Conservation (phyloP, 2,113 vertebrate genomes). For the Prolemur simus region DNA sequence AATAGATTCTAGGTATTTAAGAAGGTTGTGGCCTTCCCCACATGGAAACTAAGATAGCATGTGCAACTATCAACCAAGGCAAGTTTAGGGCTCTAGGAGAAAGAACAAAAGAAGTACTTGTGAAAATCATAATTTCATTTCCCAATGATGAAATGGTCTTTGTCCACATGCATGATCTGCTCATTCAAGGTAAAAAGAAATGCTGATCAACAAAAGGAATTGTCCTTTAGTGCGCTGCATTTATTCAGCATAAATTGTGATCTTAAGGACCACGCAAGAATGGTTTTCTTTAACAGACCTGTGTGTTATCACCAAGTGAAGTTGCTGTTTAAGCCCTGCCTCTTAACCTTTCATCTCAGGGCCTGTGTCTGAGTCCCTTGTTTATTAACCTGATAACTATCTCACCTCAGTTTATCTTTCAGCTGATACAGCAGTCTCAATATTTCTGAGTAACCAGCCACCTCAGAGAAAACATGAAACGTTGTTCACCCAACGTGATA, state of each 20-base stretch:
- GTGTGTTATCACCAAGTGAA: neutral
- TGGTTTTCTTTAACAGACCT: neutral
- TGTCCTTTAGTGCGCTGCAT: neutral
- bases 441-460: conserved; percentile 3
- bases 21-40: neutral
- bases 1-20: neutral
- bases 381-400: conserved; percentile 50
- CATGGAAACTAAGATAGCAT: neutral
- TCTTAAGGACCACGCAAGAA: neutral
- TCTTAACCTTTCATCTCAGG: conserved; percentile 51
- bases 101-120: neutral
- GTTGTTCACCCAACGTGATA: neutral
- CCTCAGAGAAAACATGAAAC: neutral
- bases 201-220: neutral
- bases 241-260: neutral
- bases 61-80: neutral
- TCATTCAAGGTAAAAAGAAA: conserved; percentile 42
- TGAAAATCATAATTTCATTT: conserved; percentile 6
- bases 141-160: neutral
- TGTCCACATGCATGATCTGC: neutral
- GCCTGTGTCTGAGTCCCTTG: neutral
- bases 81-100: neutral
- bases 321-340: neutral
- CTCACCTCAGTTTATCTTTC: neutral
- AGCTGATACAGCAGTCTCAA: neutral